Base-by-base conservation (phyloP, 37 sponge, comb jelly and placozoan genomes). In the Agelas oroides region DNA sequence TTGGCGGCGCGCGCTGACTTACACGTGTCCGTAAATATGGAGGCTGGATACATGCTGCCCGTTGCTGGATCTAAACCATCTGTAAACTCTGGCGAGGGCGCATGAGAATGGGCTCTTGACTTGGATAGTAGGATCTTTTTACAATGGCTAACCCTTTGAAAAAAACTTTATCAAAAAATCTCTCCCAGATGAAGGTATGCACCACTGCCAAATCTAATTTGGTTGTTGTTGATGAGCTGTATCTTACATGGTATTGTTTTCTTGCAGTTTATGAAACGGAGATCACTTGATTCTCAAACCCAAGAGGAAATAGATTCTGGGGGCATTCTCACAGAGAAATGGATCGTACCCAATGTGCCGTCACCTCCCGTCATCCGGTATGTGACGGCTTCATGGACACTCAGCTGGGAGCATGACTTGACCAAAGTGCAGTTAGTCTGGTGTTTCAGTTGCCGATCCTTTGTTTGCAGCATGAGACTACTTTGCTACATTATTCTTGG, bases 241-340 rank as follows among this genome's bases (percentile, higher is more conserved):
- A 14, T 36, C 0, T 80, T 27, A 1, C 21, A 55, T 33, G 14
- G 11, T 28, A 28, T 65, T 63, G 12, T 56, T 72, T n/a, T 54
- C 32, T 17, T 53, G n/a, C 67, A 95, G 95, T 95, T 95, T 59
- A 95, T 95, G 95, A 86, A 90, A 57, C 68, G 81, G 55, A 63
- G 78, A 39, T 65, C 69, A 25, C 41, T 23, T 23, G 71, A 70
- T 0, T 31, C 39, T 65, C 18, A 66, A 38, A 80, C 74, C n/a
- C 1, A 30, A 23, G 62, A 65, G 11, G 83, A 68, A 33, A 31
- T 28, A 20, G 86, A 83, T 37, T 75, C 66, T 31, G 61, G 39
- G 12, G 77, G 71, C n/a, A 56, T 68, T 0, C 65, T 94, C 20
- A 83, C 72, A 34, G 91, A 94, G 27, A 88, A 90, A 59, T 94